Evolutionary conservation across 1,140 invertebrate genomes (phyloP), one percentile per base, ranked within the genome.

Genomic region (Nephila pilipes): DNA sequence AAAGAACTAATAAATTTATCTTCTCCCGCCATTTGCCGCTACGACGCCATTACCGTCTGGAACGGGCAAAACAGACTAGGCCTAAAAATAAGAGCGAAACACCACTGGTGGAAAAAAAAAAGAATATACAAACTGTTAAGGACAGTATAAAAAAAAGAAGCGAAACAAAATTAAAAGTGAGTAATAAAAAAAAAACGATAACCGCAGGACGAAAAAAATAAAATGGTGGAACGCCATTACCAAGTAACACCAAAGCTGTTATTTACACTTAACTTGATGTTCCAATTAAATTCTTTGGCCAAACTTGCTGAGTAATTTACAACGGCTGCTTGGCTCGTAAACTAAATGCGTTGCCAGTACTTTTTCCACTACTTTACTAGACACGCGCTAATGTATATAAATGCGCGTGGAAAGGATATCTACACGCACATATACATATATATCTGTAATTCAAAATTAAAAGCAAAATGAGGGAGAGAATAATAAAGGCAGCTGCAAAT

Each of bases 1-100:
- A 75, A 75, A 75, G 65, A 36, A 32, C 65, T 75, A 75, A 75
- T 75, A 75, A 75, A 75, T 32, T 75, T 75, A 32, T 75, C 65
- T 16, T 36, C 29, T 32, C 16, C 29, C 29, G 25, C 25, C 65
- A 75, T 75, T 75, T 75, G 18, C 65, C 29, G 10, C 25, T 32
- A 75, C 29, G 69, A 75, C 69, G 29, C 69, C 25, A 36, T 75
- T 75, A 75, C 69, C 6, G 69, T 75, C 32, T 32, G 69, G 29
- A 46, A 75, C 25, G 29, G 32, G 32, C 69, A 75, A 75, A 75
- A 75, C 69, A 75, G 29, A 75, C 69, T 75, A 18, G 32, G 25
- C 69, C 69, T 20, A 75, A 75, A 75, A 75, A 75, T 18, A 75
- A 75, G 29, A 36, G 29, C 5, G 29, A 75, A 65, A 65, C 25